These are phyloP conservation scores for Phainopepla nitens DNA, from an alignment of 2,113 vertebrate species.

Conservation along the genomic window DNA sequence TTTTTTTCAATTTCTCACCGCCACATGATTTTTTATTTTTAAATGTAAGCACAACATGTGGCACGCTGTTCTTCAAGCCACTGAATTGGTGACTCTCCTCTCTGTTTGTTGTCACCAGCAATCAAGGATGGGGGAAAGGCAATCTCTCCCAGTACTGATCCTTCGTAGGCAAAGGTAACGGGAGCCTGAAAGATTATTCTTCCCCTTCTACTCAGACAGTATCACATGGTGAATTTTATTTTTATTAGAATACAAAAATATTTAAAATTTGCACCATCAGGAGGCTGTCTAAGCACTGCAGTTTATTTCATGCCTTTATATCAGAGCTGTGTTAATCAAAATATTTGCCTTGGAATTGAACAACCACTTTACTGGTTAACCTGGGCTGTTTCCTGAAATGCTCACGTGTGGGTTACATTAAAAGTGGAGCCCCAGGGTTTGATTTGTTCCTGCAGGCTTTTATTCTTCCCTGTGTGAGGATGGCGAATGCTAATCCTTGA, in stretches of 20 bases:
- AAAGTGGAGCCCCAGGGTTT: background rate
- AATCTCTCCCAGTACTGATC: background rate
- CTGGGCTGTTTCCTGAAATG: background rate
- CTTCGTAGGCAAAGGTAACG: background rate
- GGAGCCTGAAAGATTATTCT: background rate
- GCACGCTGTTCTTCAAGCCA: background rate
- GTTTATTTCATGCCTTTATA: background rate
- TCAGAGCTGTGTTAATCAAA: background rate
- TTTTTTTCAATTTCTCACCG: background rate
- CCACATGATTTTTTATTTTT: background rate
- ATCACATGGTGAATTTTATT: background rate
- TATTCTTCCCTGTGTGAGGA: background rate
- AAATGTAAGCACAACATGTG: background rate
- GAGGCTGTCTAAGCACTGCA: background rate
- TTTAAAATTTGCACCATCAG: background rate
- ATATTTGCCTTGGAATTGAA: background rate
- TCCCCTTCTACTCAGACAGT: background rate
- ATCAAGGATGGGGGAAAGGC: background rate
- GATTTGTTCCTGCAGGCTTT: background rate
- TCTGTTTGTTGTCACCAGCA: conserved; percentile 5
- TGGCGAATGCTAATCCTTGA: background rate
- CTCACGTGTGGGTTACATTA: background rate
- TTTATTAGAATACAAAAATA: background rate
- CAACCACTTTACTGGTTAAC: background rate
- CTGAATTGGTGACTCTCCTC: background rate